A percentile compares a stretch with the other conserved stretches of the same genome.
Evolutionary conservation across 2,888 invertebrate genomes (phyloP).

Genomic region (Platycheirus albimanus): DNA sequence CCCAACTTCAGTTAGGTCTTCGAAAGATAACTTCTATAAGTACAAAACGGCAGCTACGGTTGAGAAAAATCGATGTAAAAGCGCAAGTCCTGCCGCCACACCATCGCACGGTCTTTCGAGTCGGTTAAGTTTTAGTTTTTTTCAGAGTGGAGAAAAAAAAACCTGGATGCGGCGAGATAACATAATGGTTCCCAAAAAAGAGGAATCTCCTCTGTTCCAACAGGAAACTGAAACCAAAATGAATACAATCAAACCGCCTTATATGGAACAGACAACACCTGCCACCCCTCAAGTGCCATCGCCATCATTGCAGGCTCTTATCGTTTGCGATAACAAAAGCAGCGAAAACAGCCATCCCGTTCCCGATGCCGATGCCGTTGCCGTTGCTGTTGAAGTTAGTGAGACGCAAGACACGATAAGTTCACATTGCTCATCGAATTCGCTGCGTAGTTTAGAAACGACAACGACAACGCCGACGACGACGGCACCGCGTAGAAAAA

Average conservation of each 20-base stretch:
- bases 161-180: conserved; percentile 80
- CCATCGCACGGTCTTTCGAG: conserved; percentile 70
- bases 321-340: conserved; percentile 55
- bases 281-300: conserved; percentile 37
- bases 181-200: conserved; percentile 73
- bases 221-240: conserved; percentile 40
- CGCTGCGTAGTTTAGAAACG: conserved; percentile 50
- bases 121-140: conserved; percentile 75
- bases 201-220: conserved; percentile 4
- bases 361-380: too few species aligned
- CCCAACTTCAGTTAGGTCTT: conserved; percentile 65
- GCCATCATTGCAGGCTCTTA: conserved; percentile 39
- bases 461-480: too few species aligned
- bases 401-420: conserved; percentile 75
- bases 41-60: conserved; percentile 80
- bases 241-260: conserved; percentile 32
- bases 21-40: conserved; percentile 82
- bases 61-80: conserved; percentile 66
- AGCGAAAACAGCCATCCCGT: conserved; percentile 49
- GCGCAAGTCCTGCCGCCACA: conserved; percentile 74
- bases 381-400: too few species aligned
- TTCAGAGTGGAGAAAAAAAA: conserved; percentile 77
- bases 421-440: conserved; percentile 50
- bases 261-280: conserved; percentile 31
- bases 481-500: conserved; percentile 50